These are phyloP conservation scores for Harpalus rufipes DNA, from an alignment of 2,888 invertebrate species.

Conservation along the genomic window DNA sequence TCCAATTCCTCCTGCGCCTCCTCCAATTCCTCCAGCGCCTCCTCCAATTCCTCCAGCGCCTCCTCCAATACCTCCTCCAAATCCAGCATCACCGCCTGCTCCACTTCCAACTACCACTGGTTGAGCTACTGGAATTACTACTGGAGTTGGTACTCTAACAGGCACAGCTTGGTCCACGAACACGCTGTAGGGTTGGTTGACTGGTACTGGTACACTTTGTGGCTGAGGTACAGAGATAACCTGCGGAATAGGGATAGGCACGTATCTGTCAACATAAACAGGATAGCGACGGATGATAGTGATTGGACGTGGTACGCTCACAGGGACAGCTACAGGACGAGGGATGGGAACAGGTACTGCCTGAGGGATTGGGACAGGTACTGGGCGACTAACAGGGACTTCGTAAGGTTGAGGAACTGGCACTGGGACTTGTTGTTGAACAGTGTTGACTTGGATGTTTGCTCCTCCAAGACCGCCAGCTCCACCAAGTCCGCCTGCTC, in stretches of 20 bases:
- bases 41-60: slow-evolving; percentile 72
- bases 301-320: slow-evolving; percentile 76
- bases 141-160: slow-evolving; percentile 78
- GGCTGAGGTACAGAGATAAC: slow-evolving; percentile 78
- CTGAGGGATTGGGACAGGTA: slow-evolving; percentile 79
- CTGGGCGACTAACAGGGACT: slow-evolving; percentile 77
- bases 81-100: slow-evolving; percentile 71
- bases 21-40: slow-evolving; percentile 68
- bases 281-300: slow-evolving; percentile 75
- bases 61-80: slow-evolving; percentile 64
- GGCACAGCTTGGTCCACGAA: slow-evolving; percentile 79
- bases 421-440: slow-evolving; percentile 74
- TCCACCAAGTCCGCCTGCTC: slow-evolving; percentile 10
- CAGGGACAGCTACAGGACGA: too few relatives aligned
- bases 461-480: slow-evolving; percentile 68
- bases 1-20: slow-evolving; percentile 1
- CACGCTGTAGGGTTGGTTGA: slow-evolving; percentile 69
- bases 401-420: slow-evolving; percentile 75
- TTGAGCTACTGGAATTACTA: slow-evolving; percentile 79
- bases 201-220: slow-evolving; percentile 70
- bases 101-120: slow-evolving; percentile 72
- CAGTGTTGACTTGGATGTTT: slow-evolving; percentile 74
- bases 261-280: slow-evolving; percentile 69
- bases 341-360: slow-evolving; percentile 65
- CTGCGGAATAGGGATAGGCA: slow-evolving; percentile 77